Evolutionary conservation across 1,140 invertebrate species (phyloP), one percentile per base, ranked within the genome.

Genomic region (Caerostris darwini): DNA sequence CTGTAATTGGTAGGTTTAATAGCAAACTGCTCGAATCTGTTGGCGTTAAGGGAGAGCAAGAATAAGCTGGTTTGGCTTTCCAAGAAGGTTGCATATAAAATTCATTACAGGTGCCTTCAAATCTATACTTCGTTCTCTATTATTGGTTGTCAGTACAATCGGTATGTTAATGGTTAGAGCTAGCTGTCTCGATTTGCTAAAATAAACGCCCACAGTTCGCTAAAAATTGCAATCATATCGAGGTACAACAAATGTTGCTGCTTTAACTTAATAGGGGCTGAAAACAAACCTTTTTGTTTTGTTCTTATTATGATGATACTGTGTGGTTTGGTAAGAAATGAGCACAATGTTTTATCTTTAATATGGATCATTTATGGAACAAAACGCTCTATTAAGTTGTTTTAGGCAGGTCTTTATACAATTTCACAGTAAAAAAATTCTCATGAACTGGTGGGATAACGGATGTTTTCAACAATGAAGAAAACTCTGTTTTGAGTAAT

Each of bases 1-100:
- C 92, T 93, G 67, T 93, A 93, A 93, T 93, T 93, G 92, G 92
- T 71, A 93, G 92, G 92, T 93, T 93, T 93, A 93, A 93, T 93
- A 86, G 92, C 92, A 87, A 87, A 86, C 54, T 81, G 54, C 61
- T 81, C 54, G 58, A 85, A 92, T 61, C 71, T 82, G 90, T 91
- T 91, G 90, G 90, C 90, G 50, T 67, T 77, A 64, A 92, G 67
- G 59, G 89, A 59, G n/a, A 67, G 71, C 56, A n/a, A 19, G n/a
- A 81, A 58, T 58, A n/a, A 59, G 89, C 56, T 50, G 19, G 71
- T 87, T 64, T 67, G 59, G n/a, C 50, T 86, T 92, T 67, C 81
- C 50, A 67, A 92, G 59, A 92, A 93, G 92, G 59, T 87, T 93
- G 83, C 67, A 86, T 93, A 87, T 87, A 77, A 87, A 93, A 93